Evolutionary conservation across 2,888 invertebrate genomes (phyloP).

Genomic region (Dicyrtomina minuta): DNA sequence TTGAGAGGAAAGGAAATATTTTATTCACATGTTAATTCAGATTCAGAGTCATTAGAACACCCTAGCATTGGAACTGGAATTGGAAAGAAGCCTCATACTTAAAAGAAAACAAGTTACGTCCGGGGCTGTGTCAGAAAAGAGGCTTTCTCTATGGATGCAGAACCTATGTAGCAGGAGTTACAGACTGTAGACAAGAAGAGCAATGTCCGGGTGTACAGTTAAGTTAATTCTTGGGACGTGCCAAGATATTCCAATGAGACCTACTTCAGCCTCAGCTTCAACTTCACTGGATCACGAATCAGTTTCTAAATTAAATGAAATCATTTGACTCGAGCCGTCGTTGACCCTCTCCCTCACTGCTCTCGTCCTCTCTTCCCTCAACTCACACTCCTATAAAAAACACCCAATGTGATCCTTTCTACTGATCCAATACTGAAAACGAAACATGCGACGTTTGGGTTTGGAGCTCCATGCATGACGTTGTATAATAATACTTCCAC

Average conservation of each 20-base stretch:
- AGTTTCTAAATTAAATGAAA: slow-evolving; percentile 22
- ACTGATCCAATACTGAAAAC: too few species aligned
- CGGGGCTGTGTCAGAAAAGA: neutral
- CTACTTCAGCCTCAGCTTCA: slow-evolving; percentile 11
- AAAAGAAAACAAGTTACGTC: neutral
- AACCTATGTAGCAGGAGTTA: neutral
- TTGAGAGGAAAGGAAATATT: slow-evolving; percentile 21
- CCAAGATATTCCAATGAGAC: slow-evolving; percentile 36
- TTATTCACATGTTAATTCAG: slow-evolving; percentile 31
- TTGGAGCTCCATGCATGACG: too few species aligned
- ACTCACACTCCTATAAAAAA: too few species aligned
- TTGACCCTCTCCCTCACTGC: slow-evolving; percentile 21
- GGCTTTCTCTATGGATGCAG: too few species aligned
- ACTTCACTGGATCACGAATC: slow-evolving; percentile 10
- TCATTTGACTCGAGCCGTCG: slow-evolving; percentile 17
- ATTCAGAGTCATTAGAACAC: slow-evolving; percentile 30
- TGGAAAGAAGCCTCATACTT: too few species aligned
- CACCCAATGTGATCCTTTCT: too few species aligned
- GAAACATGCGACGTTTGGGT: too few species aligned
- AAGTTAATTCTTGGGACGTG: slow-evolving; percentile 29
- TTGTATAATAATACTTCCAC: too few species aligned
- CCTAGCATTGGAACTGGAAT: neutral
- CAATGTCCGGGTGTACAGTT: neutral
- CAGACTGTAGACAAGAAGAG: neutral
- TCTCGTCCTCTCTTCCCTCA: slow-evolving; percentile 11